Evolutionary conservation across 1,140 invertebrate genomes (phyloP), one percentile per base, ranked within the genome.

Genomic region (Acromyrmex echinatior): DNA sequence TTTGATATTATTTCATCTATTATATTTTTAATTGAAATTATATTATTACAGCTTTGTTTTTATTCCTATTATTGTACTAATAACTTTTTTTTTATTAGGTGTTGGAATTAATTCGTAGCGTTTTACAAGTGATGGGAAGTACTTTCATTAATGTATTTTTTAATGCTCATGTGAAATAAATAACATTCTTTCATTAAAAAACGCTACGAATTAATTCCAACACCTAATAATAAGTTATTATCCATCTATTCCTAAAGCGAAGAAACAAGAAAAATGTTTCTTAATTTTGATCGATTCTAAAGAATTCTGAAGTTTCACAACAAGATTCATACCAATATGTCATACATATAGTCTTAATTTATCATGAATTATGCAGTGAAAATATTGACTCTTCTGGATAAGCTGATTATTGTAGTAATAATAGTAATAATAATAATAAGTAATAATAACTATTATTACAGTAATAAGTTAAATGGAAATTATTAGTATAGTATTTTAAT

Each of bases 181-280:
- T n/a, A n/a, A n/a, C n/a, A n/a, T n/a, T n/a, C n/a, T n/a, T n/a
- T n/a, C n/a, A n/a, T n/a, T n/a, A n/a, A n/a, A n/a, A n/a, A n/a
- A n/a, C n/a, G n/a, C n/a, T n/a, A n/a, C n/a, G n/a, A n/a, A n/a
- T n/a, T n/a, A n/a, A n/a, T n/a, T n/a, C n/a, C n/a, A n/a, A n/a
- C n/a, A n/a, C n/a, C n/a, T n/a, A n/a, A n/a, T n/a, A 28, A 1
- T 49, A 16, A 60, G 10, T 73, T 81, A 81, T 71, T 71, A 39
- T 71, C 14, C 7, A 2, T 51, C 9, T 56, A 78, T 18, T 4
- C 28, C 10, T 58, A 35, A 79, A 53, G 12, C 1, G 45, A 4
- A 21, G 18, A 60, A 60, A 60, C 16, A 45, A 60, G 12, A 81
- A 58, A 45, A 58, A 45, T 81, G 1, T 82, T 82, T 56, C 3